Evolutionary conservation across 2,113 vertebrate genomes (phyloP).

Genomic region (Syngnathoides biaculeatus): DNA sequence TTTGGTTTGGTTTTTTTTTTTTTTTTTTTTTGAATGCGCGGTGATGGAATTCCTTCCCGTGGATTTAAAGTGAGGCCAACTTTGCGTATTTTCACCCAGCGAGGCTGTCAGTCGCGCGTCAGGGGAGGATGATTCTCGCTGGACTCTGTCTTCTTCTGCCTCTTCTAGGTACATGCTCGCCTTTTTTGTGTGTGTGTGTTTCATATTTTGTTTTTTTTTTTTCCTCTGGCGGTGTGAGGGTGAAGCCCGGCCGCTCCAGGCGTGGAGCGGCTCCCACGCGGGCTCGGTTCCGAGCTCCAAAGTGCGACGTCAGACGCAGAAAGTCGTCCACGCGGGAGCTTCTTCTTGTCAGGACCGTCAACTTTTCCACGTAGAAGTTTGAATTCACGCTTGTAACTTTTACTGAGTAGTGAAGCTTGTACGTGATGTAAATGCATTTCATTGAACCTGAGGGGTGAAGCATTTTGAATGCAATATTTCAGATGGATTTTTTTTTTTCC

Average conservation of each 20-base stretch:
- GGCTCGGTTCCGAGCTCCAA: neutral
- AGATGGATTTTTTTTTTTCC: neutral
- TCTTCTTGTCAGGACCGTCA: neutral
- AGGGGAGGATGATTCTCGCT: slow-evolving; percentile 80
- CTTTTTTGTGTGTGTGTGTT: neutral
- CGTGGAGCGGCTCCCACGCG: neutral
- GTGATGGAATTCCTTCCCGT: slow-evolving; percentile 1
- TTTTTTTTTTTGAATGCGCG: neutral
- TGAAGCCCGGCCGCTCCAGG: neutral
- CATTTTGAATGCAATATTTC: too few species aligned
- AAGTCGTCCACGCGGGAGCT: neutral
- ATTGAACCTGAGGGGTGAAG: too few species aligned
- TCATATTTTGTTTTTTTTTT: neutral
- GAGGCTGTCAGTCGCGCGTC: slow-evolving; percentile 13
- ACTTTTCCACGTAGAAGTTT: neutral
- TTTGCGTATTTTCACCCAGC: slow-evolving; percentile 20
- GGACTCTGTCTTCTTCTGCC: slow-evolving; percentile 81
- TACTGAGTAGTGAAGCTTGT: neutral
- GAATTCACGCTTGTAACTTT: neutral
- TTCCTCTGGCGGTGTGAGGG: neutral
- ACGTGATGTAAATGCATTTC: neutral
- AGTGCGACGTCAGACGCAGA: neutral
- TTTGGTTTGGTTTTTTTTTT: neutral
- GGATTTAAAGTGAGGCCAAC: slow-evolving; percentile 2
- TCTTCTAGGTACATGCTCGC: slow-evolving; percentile 81